A percentile compares a stretch with the other conserved stretches of the same genome.
Evolutionary conservation across 2,888 invertebrate species (phyloP).

Genomic region (Hypselothyrea guttata): DNA sequence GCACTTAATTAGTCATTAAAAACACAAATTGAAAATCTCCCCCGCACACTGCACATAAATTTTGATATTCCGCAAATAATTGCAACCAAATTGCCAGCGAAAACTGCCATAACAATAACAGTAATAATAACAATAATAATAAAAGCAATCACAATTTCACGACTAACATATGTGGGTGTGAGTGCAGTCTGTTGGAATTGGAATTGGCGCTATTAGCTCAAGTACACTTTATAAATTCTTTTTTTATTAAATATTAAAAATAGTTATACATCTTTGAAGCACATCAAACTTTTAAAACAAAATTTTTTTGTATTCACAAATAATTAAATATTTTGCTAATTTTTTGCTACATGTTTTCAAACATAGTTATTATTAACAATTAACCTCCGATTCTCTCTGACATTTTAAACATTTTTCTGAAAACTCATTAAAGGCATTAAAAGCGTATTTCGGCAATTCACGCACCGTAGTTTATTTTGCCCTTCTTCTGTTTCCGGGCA

Average conservation of each 20-base stretch:
- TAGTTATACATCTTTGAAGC: too few species aligned
- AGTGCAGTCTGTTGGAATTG: too few species aligned
- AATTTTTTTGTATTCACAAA: too few species aligned
- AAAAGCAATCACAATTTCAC: constrained; percentile 62
- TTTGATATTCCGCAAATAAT: constrained; percentile 58
- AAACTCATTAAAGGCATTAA: constrained; percentile 72
- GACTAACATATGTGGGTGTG: constrained; percentile 59
- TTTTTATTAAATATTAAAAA: too few species aligned
- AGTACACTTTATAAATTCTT: too few species aligned
- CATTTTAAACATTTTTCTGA: constrained; percentile 30
- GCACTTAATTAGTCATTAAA: constrained; percentile 79
- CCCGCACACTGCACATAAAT: constrained; percentile 49
- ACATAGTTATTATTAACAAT: constrained; percentile 31
- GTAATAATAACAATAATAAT: constrained; percentile 51
- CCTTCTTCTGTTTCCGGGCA: constrained; percentile 38
- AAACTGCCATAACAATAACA: constrained; percentile 28
- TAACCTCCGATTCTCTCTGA: constrained; percentile 1
- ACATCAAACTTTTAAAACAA: too few species aligned
- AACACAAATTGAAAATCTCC: constrained; percentile 68
- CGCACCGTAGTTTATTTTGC: constrained; percentile 33
- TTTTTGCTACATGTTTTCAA: background rate
- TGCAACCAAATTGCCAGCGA: constrained; percentile 50
- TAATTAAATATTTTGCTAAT: too few species aligned
- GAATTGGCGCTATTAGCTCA: too few species aligned
- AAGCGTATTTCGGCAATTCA: constrained; percentile 57